These are phyloP conservation scores for Mormyrus hasselquistii DNA, from an alignment of 2,797 vertebrate species.

Conservation along the genomic window DNA sequence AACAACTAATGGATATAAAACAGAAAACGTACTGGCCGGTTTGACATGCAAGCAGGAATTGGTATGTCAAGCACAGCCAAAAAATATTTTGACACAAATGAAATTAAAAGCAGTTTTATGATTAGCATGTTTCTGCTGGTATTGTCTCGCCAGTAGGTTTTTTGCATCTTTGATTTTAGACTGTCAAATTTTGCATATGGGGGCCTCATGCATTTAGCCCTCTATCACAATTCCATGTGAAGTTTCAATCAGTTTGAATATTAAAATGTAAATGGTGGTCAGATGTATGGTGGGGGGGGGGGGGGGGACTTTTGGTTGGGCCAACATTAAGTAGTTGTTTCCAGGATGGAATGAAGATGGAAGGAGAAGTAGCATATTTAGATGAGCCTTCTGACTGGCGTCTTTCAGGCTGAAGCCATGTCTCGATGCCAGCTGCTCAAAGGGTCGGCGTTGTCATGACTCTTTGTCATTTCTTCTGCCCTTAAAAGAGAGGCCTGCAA, in stretches of 20 bases:
- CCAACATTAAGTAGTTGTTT: neutral
- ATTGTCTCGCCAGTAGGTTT: neutral
- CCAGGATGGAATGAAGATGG: neutral
- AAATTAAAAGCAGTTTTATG: conserved; percentile 1
- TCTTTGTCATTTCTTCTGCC: neutral
- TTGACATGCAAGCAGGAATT: neutral
- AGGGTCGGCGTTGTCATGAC: neutral
- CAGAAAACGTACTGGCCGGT: neutral
- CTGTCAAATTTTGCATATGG: neutral
- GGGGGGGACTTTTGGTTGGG: neutral
- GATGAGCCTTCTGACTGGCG: neutral
- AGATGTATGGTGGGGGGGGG: neutral
- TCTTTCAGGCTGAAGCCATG: neutral
- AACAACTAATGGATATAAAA: neutral
- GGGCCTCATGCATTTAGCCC: neutral
- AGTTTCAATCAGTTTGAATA: neutral
- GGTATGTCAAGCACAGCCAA: neutral
- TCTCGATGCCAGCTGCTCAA: neutral
- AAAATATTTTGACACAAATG: neutral
- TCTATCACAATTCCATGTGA: neutral
- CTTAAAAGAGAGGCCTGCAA: neutral
- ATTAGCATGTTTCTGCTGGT: neutral
- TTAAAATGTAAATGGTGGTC: neutral
- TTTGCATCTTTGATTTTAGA: neutral
- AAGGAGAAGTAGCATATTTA: neutral